phyloP scores from a whole-genome alignment of 2,797 vertebrate genomes.

The Oryzias dopingdopingensis region DNA sequence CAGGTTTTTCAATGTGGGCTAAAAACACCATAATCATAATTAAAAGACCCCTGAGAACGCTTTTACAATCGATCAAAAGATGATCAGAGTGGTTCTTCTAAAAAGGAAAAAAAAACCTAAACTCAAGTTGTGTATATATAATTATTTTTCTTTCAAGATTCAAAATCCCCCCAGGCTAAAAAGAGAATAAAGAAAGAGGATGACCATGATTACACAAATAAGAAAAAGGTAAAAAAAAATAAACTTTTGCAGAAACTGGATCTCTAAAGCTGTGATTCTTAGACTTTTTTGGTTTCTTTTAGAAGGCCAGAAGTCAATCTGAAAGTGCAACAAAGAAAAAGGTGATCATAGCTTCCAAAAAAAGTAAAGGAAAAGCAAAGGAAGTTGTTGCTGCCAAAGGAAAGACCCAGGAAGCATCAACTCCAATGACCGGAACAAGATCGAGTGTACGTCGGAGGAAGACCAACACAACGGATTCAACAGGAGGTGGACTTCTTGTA shows the following conservation, averaged over 20 bases:
- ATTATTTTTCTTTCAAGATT: constrained; percentile 40
- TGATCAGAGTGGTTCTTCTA: too few relatives aligned
- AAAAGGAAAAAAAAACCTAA: background rate
- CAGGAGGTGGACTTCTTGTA: constrained; percentile 20
- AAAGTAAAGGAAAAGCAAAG: constrained; percentile 15
- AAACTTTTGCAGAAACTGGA: background rate
- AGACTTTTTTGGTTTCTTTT: background rate
- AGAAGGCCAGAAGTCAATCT: constrained; percentile 38
- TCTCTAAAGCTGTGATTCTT: background rate
- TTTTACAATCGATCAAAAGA: too few relatives aligned
- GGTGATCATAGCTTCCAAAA: constrained; percentile 20
- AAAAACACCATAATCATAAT: too few relatives aligned
- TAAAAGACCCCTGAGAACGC: too few relatives aligned
- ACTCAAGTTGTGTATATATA: background rate
- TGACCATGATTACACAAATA: constrained; percentile 54
- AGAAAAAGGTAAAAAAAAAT: constrained; percentile 62
- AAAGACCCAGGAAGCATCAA: constrained; percentile 11
- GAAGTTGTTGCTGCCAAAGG: constrained; percentile 18
- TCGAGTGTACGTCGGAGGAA: constrained; percentile 28
- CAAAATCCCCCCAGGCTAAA: constrained; percentile 69
- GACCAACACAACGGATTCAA: constrained; percentile 14
- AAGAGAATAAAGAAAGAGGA: constrained; percentile 65
- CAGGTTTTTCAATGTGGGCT: too few relatives aligned
- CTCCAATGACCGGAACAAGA: constrained; percentile 7
- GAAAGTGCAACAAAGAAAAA: constrained; percentile 33